A percentile compares a stretch with the other conserved stretches of the same genome.
Evolutionary conservation across 2,888 invertebrate species (phyloP).

Genomic region (Mythimna loreyi): DNA sequence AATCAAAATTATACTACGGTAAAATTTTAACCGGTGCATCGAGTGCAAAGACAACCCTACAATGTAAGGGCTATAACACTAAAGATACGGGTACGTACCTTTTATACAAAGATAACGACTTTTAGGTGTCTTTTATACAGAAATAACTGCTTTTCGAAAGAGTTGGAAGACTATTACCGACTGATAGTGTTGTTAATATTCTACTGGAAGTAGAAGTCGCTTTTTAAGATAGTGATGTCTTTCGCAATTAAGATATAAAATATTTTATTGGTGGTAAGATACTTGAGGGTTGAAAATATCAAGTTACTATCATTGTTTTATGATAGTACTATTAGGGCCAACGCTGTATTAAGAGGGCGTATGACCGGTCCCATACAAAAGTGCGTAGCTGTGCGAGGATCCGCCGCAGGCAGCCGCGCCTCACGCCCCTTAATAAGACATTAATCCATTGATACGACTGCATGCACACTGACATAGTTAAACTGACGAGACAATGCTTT

Average conservation of each 20-base stretch:
- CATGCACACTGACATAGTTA: no score
- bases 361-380: no score
- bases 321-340: neutral
- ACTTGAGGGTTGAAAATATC: neutral
- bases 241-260: conserved; percentile 28
- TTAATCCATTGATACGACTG: no score
- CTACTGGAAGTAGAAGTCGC: conserved; percentile 1
- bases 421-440: no score
- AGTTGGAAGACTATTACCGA: conserved; percentile 20
- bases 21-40: conserved; percentile 34
- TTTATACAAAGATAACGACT: conserved; percentile 49
- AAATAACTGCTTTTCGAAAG: conserved; percentile 46
- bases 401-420: no score
- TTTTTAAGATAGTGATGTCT: conserved; percentile 18
- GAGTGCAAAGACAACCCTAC: conserved; percentile 29
- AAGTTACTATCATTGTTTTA: neutral
- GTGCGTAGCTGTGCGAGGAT: no score
- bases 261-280: neutral
- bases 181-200: conserved; percentile 40
- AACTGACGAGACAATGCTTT: no score
- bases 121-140: conserved; percentile 37
- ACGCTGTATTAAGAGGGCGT: no score
- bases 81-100: conserved; percentile 53
- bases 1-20: conserved; percentile 3
- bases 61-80: conserved; percentile 61